Conservation (phyloP, 2,888 invertebrate species). For the Diplolepis rosae region DNA sequence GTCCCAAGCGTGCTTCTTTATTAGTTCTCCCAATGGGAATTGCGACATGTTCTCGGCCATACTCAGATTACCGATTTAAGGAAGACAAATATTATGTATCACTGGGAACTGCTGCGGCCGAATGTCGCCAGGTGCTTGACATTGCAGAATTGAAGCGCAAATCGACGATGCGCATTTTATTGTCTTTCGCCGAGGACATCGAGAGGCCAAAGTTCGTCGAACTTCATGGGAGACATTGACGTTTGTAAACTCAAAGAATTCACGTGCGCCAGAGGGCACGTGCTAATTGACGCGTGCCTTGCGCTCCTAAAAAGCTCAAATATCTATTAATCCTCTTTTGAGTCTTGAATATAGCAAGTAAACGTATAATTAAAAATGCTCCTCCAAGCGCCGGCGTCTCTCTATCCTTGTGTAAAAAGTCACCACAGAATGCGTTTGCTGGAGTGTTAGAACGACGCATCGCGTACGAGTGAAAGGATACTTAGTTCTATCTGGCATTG, state of each 20-base stretch:
- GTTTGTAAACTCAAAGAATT: background rate
- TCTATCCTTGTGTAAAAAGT: background rate
- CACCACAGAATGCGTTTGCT: background rate
- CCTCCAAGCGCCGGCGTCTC: background rate
- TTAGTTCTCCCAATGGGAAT: constrained; percentile 17
- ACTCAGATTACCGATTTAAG: constrained; percentile 39
- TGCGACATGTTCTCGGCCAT: constrained; percentile 30
- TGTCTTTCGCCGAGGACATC: constrained; percentile 21
- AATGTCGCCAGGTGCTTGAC: constrained; percentile 20
- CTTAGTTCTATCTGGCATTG: constrained; percentile 4
- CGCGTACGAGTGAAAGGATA: constrained; percentile 43
- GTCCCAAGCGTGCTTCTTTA: constrained; percentile 37
- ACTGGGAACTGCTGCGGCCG: constrained; percentile 25
- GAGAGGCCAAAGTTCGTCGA: constrained; percentile 2
- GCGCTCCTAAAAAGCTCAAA: background rate
- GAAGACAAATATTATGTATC: constrained; percentile 33
- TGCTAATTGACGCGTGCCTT: background rate
- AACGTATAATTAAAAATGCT: background rate
- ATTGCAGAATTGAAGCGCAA: constrained; percentile 2
- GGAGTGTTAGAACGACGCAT: background rate
- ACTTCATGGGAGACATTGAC: constrained; percentile 12
- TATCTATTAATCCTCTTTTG: background rate
- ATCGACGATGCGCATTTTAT: constrained; percentile 12
- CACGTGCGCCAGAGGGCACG: background rate
- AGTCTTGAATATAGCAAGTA: too few species aligned